phyloP scores from a whole-genome alignment of 2,113 vertebrate species.

The Dicentrarchus labrax region DNA sequence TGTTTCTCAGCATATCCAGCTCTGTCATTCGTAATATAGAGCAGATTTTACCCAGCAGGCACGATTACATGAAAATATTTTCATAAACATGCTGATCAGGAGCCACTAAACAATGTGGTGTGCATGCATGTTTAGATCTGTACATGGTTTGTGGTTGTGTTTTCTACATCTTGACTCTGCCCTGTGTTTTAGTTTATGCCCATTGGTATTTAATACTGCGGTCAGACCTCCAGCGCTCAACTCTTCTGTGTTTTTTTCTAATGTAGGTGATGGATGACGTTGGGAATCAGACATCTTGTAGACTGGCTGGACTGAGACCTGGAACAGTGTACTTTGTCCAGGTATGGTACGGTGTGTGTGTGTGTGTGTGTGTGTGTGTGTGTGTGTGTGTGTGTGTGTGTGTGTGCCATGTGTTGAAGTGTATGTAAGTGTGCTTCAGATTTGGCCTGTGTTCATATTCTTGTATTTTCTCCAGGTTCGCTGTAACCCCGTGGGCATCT shows the following conservation, averaged over 20 bases:
- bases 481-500: conserved; percentile 96
- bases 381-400: no score
- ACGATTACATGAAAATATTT: conserved; percentile 63
- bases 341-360: conserved; percentile 60
- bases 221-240: conserved; percentile 62
- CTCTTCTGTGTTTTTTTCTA: conserved; percentile 49
- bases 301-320: conserved; percentile 92
- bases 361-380: no score
- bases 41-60: conserved; percentile 78
- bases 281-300: conserved; percentile 96
- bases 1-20: conserved; percentile 47
- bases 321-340: conserved; percentile 98
- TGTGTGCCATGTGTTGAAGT: not conserved
- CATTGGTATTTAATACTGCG: conserved; percentile 67
- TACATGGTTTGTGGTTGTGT: conserved; percentile 62
- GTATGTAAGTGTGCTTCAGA: not conserved
- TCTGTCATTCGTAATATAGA: conserved; percentile 75
- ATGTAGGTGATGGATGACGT: conserved; percentile 94
- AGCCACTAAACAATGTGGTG: conserved; percentile 70
- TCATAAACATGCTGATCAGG: conserved; percentile 77
- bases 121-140: conserved; percentile 70
- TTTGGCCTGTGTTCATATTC: not conserved
- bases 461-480: conserved; percentile 87
- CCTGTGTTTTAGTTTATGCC: conserved; percentile 55
- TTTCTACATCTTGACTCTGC: conserved; percentile 56